Conservation (phyloP, 1,140 invertebrate species). For the Ridgeia piscesae region DNA sequence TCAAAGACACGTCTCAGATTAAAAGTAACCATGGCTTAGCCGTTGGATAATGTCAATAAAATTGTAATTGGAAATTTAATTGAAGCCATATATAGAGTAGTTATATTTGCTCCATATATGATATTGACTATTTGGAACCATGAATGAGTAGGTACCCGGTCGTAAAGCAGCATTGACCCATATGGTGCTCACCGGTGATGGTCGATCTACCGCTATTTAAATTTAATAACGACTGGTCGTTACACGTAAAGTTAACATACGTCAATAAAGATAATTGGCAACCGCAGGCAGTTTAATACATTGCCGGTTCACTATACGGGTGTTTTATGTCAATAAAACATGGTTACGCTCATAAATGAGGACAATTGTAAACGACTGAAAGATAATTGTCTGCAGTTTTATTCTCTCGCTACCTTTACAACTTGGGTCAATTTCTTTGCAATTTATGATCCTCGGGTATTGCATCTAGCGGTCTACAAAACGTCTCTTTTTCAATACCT, state of each 20-base stretch:
- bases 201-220: neutral
- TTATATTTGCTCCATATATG: neutral
- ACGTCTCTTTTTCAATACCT: too few relatives aligned
- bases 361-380: neutral
- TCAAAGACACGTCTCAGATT: neutral
- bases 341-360: neutral
- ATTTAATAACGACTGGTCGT: neutral
- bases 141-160: neutral
- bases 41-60: neutral
- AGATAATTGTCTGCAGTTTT: neutral
- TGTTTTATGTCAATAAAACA: neutral
- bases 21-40: neutral
- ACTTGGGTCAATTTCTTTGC: neutral
- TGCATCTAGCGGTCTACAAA: too few relatives aligned
- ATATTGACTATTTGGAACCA: neutral
- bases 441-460: neutral
- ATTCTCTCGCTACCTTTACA: slow-evolving; percentile 1
- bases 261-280: neutral
- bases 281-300: neutral
- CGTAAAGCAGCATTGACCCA: neutral
- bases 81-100: neutral
- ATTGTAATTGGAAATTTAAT: neutral
- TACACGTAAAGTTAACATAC: neutral
- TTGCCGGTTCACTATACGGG: neutral
- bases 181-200: neutral